Evolutionary conservation across 2,113 vertebrate genomes (phyloP).

Genomic region (Progne subis): DNA sequence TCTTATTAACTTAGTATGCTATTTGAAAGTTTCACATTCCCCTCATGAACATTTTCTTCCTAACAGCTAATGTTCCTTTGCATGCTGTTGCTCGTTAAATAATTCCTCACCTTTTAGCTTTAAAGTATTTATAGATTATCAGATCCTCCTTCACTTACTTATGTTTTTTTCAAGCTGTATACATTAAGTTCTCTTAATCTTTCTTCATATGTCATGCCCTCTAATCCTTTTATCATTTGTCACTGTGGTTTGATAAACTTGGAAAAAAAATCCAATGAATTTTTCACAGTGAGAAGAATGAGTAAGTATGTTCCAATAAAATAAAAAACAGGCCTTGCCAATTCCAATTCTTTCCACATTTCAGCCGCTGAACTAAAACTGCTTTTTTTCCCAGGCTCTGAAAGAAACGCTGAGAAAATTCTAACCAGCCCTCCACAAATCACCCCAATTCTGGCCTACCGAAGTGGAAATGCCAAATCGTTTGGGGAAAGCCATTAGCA

Average conservation of each 20-base stretch:
- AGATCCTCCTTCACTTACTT: slow-evolving; percentile 65
- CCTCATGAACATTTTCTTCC: slow-evolving; percentile 43
- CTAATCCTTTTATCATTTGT: slow-evolving; percentile 66
- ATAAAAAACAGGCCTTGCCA: not conserved
- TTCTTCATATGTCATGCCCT: slow-evolving; percentile 51
- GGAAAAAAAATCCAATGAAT: slow-evolving; percentile 39
- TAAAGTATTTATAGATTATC: slow-evolving; percentile 69
- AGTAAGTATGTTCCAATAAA: slow-evolving; percentile 33
- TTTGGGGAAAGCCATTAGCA: not conserved
- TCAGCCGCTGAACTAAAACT: not conserved
- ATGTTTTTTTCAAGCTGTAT: slow-evolving; percentile 61
- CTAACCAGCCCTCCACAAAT: not conserved
- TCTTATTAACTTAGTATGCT: slow-evolving; percentile 34
- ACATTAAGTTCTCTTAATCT: slow-evolving; percentile 67
- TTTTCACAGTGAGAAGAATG: slow-evolving; percentile 55
- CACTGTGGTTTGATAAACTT: slow-evolving; percentile 58
- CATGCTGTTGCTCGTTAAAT: slow-evolving; percentile 62
- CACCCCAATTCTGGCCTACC: not conserved
- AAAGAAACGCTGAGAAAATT: slow-evolving; percentile 7
- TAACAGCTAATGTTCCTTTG: slow-evolving; percentile 59
- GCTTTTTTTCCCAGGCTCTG: not conserved
- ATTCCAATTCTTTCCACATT: slow-evolving; percentile 21
- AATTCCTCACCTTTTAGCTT: slow-evolving; percentile 70
- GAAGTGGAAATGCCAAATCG: not conserved
- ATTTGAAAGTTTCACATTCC: slow-evolving; percentile 43